Percentiles rank a stretch among this genome's conserved stretches.
Evolutionary conservation across 2,888 invertebrate species (phyloP).

Genomic region (Scaptomyza tumidula): DNA sequence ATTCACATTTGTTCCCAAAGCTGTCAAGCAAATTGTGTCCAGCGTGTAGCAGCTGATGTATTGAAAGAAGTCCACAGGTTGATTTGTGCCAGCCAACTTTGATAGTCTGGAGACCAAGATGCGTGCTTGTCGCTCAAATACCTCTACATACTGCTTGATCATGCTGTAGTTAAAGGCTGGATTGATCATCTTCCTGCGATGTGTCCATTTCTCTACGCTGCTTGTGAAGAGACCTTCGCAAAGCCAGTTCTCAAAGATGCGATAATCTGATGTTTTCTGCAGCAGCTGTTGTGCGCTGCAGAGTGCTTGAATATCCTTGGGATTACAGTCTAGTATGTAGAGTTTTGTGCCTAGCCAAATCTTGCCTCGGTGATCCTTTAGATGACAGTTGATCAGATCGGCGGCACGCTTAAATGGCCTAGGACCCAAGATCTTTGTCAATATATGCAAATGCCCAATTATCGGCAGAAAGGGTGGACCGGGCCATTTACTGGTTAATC

Average conservation of each 20-base stretch:
- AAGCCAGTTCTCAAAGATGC: slow-evolving; percentile 58
- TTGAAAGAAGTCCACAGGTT: slow-evolving; percentile 54
- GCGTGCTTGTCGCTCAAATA: slow-evolving; percentile 58
- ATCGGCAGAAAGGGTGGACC: slow-evolving; percentile 55
- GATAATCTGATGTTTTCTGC: slow-evolving; percentile 61
- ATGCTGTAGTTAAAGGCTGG: slow-evolving; percentile 63
- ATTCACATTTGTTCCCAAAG: slow-evolving; percentile 49
- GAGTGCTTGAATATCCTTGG: slow-evolving; percentile 63
- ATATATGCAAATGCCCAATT: slow-evolving; percentile 62
- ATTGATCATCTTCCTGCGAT: slow-evolving; percentile 61
- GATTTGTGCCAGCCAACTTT: slow-evolving; percentile 20
- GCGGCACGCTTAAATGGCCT: slow-evolving; percentile 42
- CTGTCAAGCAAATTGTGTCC: slow-evolving; percentile 70
- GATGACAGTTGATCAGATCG: slow-evolving; percentile 37
- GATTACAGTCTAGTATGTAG: slow-evolving; percentile 66
- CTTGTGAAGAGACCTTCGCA: slow-evolving; percentile 60
- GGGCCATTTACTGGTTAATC: slow-evolving; percentile 63
- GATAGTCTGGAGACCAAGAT: slow-evolving; percentile 39
- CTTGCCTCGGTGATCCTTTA: slow-evolving; percentile 63
- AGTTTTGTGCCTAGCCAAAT: slow-evolving; percentile 64
- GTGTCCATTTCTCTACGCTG: slow-evolving; percentile 55
- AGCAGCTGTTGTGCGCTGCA: slow-evolving; percentile 63
- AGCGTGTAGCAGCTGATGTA: slow-evolving; percentile 59
- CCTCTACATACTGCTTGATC: slow-evolving; percentile 53
- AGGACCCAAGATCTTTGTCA: slow-evolving; percentile 45